These are phyloP conservation scores for Heliothis virescens DNA, from an alignment of 1,140 invertebrate genomes.

Conservation along the genomic window DNA sequence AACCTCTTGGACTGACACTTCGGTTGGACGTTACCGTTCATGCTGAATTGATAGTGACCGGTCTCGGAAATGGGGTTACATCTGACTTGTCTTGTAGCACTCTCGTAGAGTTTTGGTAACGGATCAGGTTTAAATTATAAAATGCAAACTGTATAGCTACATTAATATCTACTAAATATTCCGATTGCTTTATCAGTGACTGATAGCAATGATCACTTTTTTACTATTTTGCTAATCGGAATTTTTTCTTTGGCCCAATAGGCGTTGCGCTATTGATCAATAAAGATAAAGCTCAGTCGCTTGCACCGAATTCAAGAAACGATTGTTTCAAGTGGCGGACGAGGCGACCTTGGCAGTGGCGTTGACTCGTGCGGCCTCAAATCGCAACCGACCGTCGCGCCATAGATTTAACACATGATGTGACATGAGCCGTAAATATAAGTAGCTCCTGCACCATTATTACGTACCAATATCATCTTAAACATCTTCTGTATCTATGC, in stretches of 20 bases:
- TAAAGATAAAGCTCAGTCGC: conserved; percentile 51
- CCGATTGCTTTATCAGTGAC: background rate
- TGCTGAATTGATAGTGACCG: background rate
- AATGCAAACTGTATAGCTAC: background rate
- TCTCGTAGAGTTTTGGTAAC: too few species aligned
- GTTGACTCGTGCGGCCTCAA: conserved; percentile 79
- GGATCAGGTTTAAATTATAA: too few species aligned
- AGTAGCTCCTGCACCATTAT: background rate
- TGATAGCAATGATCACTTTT: background rate
- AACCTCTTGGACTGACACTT: conserved; percentile 21
- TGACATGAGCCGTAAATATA: conserved; percentile 40
- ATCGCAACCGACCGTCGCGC: conserved; percentile 67
- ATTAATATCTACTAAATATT: background rate
- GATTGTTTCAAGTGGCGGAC: conserved; percentile 66
- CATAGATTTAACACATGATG: conserved; percentile 48
- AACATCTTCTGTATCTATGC: background rate
- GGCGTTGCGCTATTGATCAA: conserved; percentile 36
- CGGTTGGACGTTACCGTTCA: background rate
- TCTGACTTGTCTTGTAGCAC: background rate
- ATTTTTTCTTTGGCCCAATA: background rate
- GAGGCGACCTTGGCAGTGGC: conserved; percentile 78
- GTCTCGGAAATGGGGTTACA: background rate
- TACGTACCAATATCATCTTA: background rate
- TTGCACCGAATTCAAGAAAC: conserved; percentile 62
- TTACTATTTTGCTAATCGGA: background rate